Percentiles rank a stretch among this genome's conserved stretches.
phyloP scores from a whole-genome alignment of 2,888 invertebrate species.

The Ellobium chinense region DNA sequence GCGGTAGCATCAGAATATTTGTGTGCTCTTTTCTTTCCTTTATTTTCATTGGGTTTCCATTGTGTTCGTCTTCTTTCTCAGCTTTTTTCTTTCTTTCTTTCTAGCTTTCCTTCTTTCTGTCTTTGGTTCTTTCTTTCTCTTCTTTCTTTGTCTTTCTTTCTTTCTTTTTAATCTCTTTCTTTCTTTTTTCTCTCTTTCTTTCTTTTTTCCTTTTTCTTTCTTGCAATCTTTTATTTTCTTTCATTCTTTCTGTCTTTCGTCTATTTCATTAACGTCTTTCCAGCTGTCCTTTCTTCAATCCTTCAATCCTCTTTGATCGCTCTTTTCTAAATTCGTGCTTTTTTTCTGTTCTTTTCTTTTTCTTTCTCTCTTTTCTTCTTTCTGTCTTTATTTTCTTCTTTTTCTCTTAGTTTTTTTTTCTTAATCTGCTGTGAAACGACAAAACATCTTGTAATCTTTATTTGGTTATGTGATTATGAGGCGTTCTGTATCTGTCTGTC shows the following conservation, averaged over 20 bases:
- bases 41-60: not conserved
- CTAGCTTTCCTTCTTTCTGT: not conserved
- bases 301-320: not conserved
- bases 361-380: not conserved
- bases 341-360: not conserved
- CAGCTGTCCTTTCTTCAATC: not conserved
- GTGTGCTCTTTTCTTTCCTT: not conserved
- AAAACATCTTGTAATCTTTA: too few species aligned
- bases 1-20: too few species aligned
- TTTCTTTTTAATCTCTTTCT: not conserved
- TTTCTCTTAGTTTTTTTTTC: too few species aligned
- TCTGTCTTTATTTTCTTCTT: too few species aligned
- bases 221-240: conserved; percentile 23
- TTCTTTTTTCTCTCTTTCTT: not conserved
- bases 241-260: conserved; percentile 22
- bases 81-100: not conserved
- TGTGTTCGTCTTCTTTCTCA: conserved; percentile 22
- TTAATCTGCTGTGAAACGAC: too few species aligned
- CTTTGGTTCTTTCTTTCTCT: not conserved
- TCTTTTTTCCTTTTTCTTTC: too few species aligned
- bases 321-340: not conserved
- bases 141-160: not conserved
- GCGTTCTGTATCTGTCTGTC: too few species aligned
- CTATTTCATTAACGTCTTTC: not conserved
- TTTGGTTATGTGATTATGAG: too few species aligned